Percentiles rank a stretch among this genome's conserved stretches.
phyloP scores from a whole-genome alignment of 1,140 invertebrate genomes.

The Neodiprion pinetum region DNA sequence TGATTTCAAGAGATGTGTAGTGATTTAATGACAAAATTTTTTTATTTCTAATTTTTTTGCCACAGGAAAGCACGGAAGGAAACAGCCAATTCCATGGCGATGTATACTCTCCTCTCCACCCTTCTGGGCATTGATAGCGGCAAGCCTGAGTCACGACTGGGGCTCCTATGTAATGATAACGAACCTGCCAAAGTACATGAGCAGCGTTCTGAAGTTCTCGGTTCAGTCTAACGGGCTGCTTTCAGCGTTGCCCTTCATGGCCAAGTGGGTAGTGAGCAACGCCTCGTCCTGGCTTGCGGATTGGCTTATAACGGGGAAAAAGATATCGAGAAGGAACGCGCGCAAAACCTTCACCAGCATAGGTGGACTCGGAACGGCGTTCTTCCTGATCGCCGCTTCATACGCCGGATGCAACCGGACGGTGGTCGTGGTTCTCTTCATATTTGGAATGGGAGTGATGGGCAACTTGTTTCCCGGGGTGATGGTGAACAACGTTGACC shows the following conservation, averaged over 20 bases:
- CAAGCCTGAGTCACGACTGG: constrained; percentile 87
- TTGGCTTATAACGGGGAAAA: constrained; percentile 66
- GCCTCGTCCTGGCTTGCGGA: constrained; percentile 70
- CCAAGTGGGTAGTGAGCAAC: constrained; percentile 75
- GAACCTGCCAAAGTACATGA: constrained; percentile 88
- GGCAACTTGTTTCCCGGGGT: constrained; percentile 36
- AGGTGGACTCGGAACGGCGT: constrained; percentile 73
- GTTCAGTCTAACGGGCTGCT: constrained; percentile 71
- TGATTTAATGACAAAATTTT: too few species aligned
- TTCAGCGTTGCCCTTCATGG: constrained; percentile 70
- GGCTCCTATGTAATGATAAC: constrained; percentile 90
- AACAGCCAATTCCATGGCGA: constrained; percentile 70
- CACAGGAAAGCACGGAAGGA: constrained; percentile 64
- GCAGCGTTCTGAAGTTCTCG: constrained; percentile 82
- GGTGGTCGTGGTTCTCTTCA: constrained; percentile 34
- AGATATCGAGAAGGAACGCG: constrained; percentile 65
- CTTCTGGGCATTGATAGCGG: constrained; percentile 72
- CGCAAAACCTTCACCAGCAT: constrained; percentile 76
- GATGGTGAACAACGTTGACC: constrained; percentile 61
- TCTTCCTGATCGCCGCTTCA: constrained; percentile 69
- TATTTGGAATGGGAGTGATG: constrained; percentile 34
- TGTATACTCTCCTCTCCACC: constrained; percentile 75
- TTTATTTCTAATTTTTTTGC: constrained; percentile 23
- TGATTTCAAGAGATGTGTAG: too few species aligned
- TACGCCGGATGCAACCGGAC: constrained; percentile 37